Percentiles rank a stretch among this genome's conserved stretches.
phyloP scores from a whole-genome alignment of 1,140 invertebrate species.

The Microplitis demolitor region DNA sequence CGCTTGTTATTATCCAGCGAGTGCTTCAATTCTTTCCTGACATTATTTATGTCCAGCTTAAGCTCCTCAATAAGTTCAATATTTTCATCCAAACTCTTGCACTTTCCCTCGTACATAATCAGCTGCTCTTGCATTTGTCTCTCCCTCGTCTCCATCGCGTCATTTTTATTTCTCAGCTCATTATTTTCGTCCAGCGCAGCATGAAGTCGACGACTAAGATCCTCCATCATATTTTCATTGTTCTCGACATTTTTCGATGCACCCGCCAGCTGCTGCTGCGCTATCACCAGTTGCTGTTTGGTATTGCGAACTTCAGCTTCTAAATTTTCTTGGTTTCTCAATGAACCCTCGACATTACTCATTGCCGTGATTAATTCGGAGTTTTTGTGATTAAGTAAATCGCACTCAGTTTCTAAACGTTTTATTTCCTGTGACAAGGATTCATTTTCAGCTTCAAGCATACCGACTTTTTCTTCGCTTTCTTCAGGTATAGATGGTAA shows the following conservation, averaged over 20 bases:
- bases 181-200: slow-evolving; percentile 45
- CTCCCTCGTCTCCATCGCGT: slow-evolving; percentile 34
- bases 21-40: slow-evolving; percentile 35
- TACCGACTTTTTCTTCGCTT: slow-evolving; percentile 53
- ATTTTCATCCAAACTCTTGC: slow-evolving; percentile 46
- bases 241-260: slow-evolving; percentile 38
- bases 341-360: slow-evolving; percentile 26
- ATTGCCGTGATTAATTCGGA: slow-evolving; percentile 51
- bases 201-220: slow-evolving; percentile 37
- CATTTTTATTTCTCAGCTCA: slow-evolving; percentile 41
- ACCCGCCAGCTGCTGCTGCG: slow-evolving; percentile 33
- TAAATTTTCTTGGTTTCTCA: slow-evolving; percentile 41
- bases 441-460: slow-evolving; percentile 52
- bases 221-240: slow-evolving; percentile 35
- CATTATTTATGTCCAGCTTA: slow-evolving; percentile 45
- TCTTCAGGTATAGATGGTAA: slow-evolving; percentile 57
- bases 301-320: slow-evolving; percentile 41
- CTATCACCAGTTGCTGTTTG: slow-evolving; percentile 42
- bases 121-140: slow-evolving; percentile 41
- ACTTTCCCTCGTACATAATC: slow-evolving; percentile 40
- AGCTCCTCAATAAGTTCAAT: slow-evolving; percentile 43
- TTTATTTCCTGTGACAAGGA: slow-evolving; percentile 47
- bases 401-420: slow-evolving; percentile 62
- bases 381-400: slow-evolving; percentile 61
- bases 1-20: slow-evolving; percentile 32